Base-by-base conservation (phyloP, 2,888 invertebrate species). In the Listrodromus nycthemerus region DNA sequence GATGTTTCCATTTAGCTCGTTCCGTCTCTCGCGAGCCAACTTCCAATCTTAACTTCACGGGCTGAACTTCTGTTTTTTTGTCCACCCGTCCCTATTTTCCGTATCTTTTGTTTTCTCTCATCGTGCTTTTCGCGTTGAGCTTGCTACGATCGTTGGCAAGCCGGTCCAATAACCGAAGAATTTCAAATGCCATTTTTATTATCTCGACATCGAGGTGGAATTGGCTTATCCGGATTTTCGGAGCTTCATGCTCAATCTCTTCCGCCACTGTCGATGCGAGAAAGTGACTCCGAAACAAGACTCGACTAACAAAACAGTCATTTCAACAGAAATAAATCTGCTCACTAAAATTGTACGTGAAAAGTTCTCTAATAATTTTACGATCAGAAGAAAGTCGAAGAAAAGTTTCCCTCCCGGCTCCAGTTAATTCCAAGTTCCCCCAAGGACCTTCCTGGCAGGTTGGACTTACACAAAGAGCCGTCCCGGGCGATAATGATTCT, bases 1-100 rank as follows among this genome's bases (percentile, higher is more conserved):
- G 70, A 79, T 84, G 75, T 86, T 83, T 77, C 79, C 80, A 86
- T 84, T 83, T 83, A 80, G 73, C 73, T 80, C 66, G 61, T 63
- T 65, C 58, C 71, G 77, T 84, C 82, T 55, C 79, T 71, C 80
- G 61, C 74, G 76, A 67, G 76, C 73, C 55, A 83, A 81, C 75
- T 81, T 73, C 79, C 76, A 85, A 83, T 85, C 82, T 80, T 69
- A 70, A 83, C 61, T 83, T 74, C 74, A 41, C 69, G 67, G 65
- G 27, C 61, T 6, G 16, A 61, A 61, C 27, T 6, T 16, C 61
- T 13, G 24, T 1, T 55, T 61, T 30, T 30, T 61, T 61, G 8
- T 30, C n/a, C 27, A 16, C 30, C 10, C 6, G 1, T 4, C 55
- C 21, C 24, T 13, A 21, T 55, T 21, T 55, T 55, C 41, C 41